phyloP scores from a whole-genome alignment of 2,888 invertebrate species.

The Meliscaeva auricollis region DNA sequence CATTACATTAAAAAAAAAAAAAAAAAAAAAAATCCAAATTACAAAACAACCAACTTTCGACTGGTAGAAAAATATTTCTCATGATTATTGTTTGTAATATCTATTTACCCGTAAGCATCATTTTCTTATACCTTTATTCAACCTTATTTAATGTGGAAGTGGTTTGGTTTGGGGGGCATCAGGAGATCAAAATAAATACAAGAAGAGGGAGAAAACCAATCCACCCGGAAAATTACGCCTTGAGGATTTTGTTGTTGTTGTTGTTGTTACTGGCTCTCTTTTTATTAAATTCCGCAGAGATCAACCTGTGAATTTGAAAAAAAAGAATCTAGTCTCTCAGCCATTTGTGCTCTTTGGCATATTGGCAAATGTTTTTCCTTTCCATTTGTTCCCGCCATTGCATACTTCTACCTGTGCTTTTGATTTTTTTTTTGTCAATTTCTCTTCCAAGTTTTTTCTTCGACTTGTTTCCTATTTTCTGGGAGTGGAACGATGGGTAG shows the following conservation, averaged over 20 bases:
- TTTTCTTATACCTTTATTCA: slow-evolving; percentile 58
- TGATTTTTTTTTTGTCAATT: not conserved
- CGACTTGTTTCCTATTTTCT: not conserved
- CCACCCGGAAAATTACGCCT: slow-evolving; percentile 74
- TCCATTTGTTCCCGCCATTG: slow-evolving; percentile 5
- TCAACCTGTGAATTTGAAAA: not conserved
- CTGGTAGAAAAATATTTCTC: slow-evolving; percentile 66
- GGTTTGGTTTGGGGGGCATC: not conserved
- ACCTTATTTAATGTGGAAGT: slow-evolving; percentile 52
- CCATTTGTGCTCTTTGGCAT: slow-evolving; percentile 67
- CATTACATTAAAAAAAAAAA: too few species aligned
- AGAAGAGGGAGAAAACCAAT: slow-evolving; percentile 53
- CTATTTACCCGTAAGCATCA: slow-evolving; percentile 71
- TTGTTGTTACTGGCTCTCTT: not conserved
- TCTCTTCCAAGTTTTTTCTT: not conserved
- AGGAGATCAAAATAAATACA: not conserved
- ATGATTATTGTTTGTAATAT: slow-evolving; percentile 77
- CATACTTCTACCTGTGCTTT: slow-evolving; percentile 16
- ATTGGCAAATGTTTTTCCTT: slow-evolving; percentile 57
- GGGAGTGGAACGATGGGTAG: not conserved
- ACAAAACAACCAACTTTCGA: slow-evolving; percentile 27
- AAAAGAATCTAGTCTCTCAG: slow-evolving; percentile 27
- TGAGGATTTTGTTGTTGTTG: slow-evolving; percentile 35
- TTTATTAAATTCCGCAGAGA: slow-evolving; percentile 18
- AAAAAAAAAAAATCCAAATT: slow-evolving; percentile 42